phyloP scores from a whole-genome alignment of 2,888 invertebrate genomes.

The Callimorpha dominula region DNA sequence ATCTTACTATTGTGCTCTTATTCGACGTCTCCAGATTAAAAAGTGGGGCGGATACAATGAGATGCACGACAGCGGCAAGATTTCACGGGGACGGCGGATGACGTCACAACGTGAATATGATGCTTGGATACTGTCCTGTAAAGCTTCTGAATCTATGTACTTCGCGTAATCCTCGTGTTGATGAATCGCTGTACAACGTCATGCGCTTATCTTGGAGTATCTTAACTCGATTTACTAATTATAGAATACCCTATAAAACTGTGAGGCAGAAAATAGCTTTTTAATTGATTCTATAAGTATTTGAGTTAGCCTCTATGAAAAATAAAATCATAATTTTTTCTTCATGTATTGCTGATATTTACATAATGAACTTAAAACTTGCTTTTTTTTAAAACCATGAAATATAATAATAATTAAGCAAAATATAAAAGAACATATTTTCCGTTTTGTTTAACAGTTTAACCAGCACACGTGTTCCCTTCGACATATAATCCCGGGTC shows the following conservation, averaged over 20 bases:
- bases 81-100: slow-evolving; percentile 63
- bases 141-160: slow-evolving; percentile 45
- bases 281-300: neutral
- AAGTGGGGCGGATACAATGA: slow-evolving; percentile 80
- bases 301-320: too few relatives aligned
- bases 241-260: neutral
- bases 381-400: too few relatives aligned
- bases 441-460: too few relatives aligned
- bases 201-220: neutral
- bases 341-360: too few relatives aligned
- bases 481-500: too few relatives aligned
- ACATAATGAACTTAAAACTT: too few relatives aligned
- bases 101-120: slow-evolving; percentile 73
- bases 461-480: too few relatives aligned
- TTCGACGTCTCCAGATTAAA: slow-evolving; percentile 83
- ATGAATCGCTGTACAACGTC: slow-evolving; percentile 12
- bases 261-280: neutral
- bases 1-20: slow-evolving; percentile 80
- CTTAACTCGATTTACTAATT: neutral
- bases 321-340: too few relatives aligned
- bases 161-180: slow-evolving; percentile 34
- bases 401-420: too few relatives aligned
- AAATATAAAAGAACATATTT: too few relatives aligned
- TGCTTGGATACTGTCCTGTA: slow-evolving; percentile 65
- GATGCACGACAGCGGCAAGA: slow-evolving; percentile 64